These are phyloP conservation scores for Gymnocypris eckloni DNA, from an alignment of 2,797 vertebrate species.

Conservation along the genomic window DNA sequence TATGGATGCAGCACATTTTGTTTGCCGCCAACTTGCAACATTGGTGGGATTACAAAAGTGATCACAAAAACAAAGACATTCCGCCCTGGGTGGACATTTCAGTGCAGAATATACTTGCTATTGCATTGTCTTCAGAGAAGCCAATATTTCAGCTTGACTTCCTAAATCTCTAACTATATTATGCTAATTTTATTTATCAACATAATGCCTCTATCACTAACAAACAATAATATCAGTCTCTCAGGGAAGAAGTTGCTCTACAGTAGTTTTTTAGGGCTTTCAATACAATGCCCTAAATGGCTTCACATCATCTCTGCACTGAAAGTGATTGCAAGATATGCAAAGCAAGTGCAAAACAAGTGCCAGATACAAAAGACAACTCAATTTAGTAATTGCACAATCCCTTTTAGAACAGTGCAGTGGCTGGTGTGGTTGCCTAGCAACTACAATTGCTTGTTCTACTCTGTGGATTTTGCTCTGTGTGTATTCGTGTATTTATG, in stretches of 20 bases:
- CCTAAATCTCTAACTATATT: not conserved
- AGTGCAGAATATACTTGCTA: not conserved
- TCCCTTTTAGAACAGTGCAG: conserved; percentile 4
- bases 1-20: too few species aligned
- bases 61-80: not conserved
- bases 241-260: too few species aligned
- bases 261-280: not conserved
- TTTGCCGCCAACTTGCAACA: too few species aligned
- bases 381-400: not conserved
- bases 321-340: not conserved
- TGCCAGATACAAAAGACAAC: not conserved
- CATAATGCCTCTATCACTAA: too few species aligned
- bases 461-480: not conserved
- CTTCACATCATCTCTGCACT: not conserved
- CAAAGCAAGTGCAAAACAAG: not conserved
- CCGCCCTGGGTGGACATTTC: not conserved
- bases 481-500: not conserved
- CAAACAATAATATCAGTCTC: too few species aligned
- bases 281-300: not conserved
- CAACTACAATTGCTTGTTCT: conserved; percentile 68
- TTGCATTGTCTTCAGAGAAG: not conserved
- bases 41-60: too few species aligned
- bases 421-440: conserved; percentile 71
- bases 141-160: not conserved
- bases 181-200: not conserved